Base-by-base conservation (phyloP, 2,113 vertebrate genomes). In the Epinephelus fuscoguttatus region DNA sequence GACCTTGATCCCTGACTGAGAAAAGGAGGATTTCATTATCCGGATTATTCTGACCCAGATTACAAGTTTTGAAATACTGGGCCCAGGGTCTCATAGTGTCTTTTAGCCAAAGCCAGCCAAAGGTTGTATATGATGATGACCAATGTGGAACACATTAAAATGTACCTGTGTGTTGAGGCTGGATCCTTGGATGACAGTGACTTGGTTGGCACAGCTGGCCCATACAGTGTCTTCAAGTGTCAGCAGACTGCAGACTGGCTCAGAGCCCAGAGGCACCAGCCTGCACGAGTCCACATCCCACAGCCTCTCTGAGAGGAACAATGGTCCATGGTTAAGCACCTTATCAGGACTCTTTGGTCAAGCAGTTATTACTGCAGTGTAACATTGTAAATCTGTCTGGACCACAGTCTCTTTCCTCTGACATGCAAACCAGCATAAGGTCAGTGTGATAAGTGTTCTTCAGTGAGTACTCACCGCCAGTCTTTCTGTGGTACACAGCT, bases 171-270 rank as follows among this genome's bases (percentile, higher is more conserved):
- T 80, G 52, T 70, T 68, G 37, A 84, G 87, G 27, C 66, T 78
- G 62, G 64, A 60, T 70, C 69, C 85, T 3, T 91, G 77, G 55
- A 91, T 77, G 42, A 89, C 85, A 4, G 77, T 73, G 45, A 91
- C 82, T 15, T 53, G 80, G 83, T 89, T 87, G 30, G 27, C 74
- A 70, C 85, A 89, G 70, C 87, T 76, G 47, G 87, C 87, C 90
- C 90, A 91, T 1, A 79, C 78, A 11, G 74, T 4, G n/a, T 87
- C 80, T 66, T 85, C 73, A 8, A 89, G 27, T 2, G 85, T 70
- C 61, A 91, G 67, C 66, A 91, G 67, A 74, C 27, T 42, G 61
- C n/a, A 52, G 56, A 91, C 82, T 0, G 78, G 80, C 17, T 85
- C 57, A 3, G 62, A 84, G 49, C 90, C 82, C 68, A 89, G 23